Conservation (phyloP, 1,140 invertebrate genomes). For the Megalopta genalis region DNA sequence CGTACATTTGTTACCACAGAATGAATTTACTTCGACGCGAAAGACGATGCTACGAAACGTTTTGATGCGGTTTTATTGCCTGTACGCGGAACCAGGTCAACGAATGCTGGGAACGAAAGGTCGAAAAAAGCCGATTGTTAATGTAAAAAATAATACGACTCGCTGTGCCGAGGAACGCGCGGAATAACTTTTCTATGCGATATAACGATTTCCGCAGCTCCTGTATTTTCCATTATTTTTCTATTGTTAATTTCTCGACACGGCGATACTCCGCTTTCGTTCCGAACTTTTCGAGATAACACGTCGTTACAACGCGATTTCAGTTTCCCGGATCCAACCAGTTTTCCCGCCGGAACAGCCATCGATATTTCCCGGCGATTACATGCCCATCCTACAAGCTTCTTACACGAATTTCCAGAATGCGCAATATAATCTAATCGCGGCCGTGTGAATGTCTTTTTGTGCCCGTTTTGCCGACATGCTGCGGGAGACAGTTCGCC, state of each 20-base stretch:
- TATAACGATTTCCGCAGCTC: too few relatives aligned
- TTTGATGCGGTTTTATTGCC: neutral
- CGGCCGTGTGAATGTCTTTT: neutral
- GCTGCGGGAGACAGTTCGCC: constrained; percentile 44
- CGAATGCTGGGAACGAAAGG: neutral
- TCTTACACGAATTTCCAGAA: constrained; percentile 36
- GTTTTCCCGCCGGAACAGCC: neutral
- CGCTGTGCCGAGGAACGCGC: neutral
- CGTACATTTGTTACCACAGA: constrained; percentile 14
- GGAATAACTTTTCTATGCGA: too few relatives aligned
- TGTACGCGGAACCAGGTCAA: neutral
- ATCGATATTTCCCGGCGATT: constrained; percentile 8
- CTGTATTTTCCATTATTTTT: too few relatives aligned
- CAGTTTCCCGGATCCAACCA: neutral
- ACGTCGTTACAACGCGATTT: neutral
- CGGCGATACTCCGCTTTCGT: too few relatives aligned
- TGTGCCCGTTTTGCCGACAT: constrained; percentile 34
- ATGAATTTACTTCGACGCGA: neutral
- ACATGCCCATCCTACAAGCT: constrained; percentile 27
- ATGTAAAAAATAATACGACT: neutral
- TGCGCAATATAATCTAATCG: constrained; percentile 56
- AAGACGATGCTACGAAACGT: neutral
- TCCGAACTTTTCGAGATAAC: neutral
- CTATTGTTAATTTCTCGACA: too few relatives aligned
- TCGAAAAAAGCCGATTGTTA: neutral